phyloP scores from a whole-genome alignment of 2,888 invertebrate genomes.

The Cryptocephalus primarius region DNA sequence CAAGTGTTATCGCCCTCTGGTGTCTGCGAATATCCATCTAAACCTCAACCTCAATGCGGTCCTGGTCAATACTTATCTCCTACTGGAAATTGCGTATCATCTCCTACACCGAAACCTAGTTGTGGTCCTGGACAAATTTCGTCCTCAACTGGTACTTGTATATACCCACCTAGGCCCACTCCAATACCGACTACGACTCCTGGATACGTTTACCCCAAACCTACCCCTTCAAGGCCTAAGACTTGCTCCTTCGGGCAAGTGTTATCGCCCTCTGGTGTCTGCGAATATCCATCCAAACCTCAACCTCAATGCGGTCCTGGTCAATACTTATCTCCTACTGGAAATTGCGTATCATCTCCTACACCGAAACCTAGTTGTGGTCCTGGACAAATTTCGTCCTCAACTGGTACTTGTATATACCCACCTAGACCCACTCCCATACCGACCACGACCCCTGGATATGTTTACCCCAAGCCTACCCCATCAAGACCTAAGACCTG shows the following conservation, averaged over 20 bases:
- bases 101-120: conserved; percentile 6
- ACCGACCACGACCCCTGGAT: conserved; percentile 4
- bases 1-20: conserved; percentile 6
- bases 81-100: conserved; percentile 12
- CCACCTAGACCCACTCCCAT: conserved; percentile 31
- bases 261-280: conserved; percentile 22
- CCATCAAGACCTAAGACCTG: conserved; percentile 2
- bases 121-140: conserved; percentile 14
- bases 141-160: conserved; percentile 14
- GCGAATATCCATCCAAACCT: conserved; percentile 15
- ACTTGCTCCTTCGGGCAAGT: neutral
- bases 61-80: conserved; percentile 13
- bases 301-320: conserved; percentile 9
- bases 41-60: conserved; percentile 5
- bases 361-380: conserved; percentile 14
- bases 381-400: conserved; percentile 12
- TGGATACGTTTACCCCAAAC: neutral
- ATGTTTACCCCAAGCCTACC: conserved; percentile 11
- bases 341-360: conserved; percentile 1
- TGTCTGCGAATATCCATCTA: conserved; percentile 8
- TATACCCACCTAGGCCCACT: conserved; percentile 6
- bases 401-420: conserved; percentile 4
- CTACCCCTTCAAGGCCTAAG: neutral
- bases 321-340: conserved; percentile 12
- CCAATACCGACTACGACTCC: conserved; percentile 4